Evolutionary conservation across 2,888 invertebrate genomes (phyloP).

Genomic region (Sarcophaga caerulescens): DNA sequence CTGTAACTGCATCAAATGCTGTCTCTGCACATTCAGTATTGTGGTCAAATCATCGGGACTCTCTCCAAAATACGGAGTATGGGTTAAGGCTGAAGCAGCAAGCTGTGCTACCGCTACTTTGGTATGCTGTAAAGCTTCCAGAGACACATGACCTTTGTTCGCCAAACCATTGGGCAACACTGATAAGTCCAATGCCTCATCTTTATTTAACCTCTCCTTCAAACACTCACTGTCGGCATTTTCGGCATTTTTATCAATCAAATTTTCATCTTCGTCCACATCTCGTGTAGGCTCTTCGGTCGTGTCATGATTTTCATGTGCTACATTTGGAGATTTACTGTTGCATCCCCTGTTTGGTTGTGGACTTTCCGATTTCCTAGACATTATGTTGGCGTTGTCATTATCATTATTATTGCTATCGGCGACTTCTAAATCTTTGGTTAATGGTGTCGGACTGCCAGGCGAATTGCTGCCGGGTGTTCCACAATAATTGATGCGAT

Average conservation of each 20-base stretch:
- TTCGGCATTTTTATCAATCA: constrained; percentile 19
- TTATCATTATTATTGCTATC: constrained; percentile 78
- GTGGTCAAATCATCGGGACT: constrained; percentile 93
- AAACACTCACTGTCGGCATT: constrained; percentile 51
- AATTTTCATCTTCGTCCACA: constrained; percentile 49
- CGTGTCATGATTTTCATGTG: constrained; percentile 26
- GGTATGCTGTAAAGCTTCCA: constrained; percentile 96
- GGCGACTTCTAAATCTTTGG: constrained; percentile 78
- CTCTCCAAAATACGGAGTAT: constrained; percentile 89
- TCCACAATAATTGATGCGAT: constrained; percentile 80
- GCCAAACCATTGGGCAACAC: constrained; percentile 74
- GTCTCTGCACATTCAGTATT: constrained; percentile 96
- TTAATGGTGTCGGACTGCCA: constrained; percentile 69
- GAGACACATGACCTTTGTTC: constrained; percentile 88
- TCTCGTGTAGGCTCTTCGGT: constrained; percentile 25
- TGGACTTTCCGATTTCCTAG: constrained; percentile 59
- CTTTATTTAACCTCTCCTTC: constrained; percentile 69
- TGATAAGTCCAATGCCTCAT: constrained; percentile 79
- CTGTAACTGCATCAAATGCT: constrained; percentile 97
- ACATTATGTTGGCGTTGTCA: constrained; percentile 60
- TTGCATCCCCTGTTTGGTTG: constrained; percentile 48
- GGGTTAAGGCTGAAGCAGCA: constrained; percentile 90
- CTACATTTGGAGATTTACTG: constrained; percentile 36
- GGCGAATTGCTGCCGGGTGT: constrained; percentile 73
- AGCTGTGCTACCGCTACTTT: constrained; percentile 91